Evolutionary conservation across 2,888 invertebrate species (phyloP).

Genomic region (Agrotis ipsilon): DNA sequence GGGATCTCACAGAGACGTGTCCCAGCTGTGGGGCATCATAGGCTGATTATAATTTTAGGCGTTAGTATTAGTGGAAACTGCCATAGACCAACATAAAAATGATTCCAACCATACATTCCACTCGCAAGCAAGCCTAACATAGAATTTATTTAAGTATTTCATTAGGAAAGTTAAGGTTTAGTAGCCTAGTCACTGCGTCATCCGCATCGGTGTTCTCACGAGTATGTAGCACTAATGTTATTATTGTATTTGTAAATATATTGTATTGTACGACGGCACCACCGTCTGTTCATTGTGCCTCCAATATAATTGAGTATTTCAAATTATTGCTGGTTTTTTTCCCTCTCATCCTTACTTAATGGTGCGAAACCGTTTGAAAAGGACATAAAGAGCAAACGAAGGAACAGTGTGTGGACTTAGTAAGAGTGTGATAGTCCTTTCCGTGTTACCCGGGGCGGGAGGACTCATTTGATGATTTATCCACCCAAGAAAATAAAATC

Average conservation of each 20-base stretch:
- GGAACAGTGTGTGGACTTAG: no score
- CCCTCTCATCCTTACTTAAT: not conserved
- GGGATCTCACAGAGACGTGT: no score
- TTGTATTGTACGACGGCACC: conserved; percentile 74
- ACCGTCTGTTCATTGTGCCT: conserved; percentile 87
- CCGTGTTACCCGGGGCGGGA: no score
- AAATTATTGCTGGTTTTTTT: conserved; percentile 52
- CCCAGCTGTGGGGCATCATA: no score
- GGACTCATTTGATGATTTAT: no score
- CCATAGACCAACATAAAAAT: not conserved
- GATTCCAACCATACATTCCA: conserved; percentile 56
- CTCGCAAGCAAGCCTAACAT: conserved; percentile 45
- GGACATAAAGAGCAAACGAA: no score
- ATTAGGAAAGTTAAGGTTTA: conserved; percentile 53
- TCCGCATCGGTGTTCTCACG: conserved; percentile 72
- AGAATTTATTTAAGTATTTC: conserved; percentile 52
- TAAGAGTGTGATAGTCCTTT: no score
- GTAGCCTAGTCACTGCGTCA: conserved; percentile 82
- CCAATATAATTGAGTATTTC: conserved; percentile 83
- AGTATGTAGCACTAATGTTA: conserved; percentile 60
- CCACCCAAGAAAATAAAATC: no score
- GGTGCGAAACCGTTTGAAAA: no score
- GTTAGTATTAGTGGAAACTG: not conserved
- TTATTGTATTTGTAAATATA: conserved; percentile 71
- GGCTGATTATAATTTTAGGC: no score